Evolutionary conservation across 2,888 invertebrate species (phyloP).

Genomic region (Chrysolina americana): DNA sequence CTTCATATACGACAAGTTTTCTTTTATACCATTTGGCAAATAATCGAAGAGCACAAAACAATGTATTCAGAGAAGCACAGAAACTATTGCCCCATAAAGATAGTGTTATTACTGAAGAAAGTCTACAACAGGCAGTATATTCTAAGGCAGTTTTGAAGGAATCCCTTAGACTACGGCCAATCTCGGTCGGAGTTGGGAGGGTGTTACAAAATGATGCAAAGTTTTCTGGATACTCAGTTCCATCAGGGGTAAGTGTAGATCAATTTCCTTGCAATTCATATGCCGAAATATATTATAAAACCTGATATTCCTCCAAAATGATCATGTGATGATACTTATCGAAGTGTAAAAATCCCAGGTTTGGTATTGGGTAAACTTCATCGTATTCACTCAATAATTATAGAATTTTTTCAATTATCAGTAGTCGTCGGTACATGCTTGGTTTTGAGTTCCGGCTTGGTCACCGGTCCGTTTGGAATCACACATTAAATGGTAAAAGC

Average conservation of each 20-base stretch:
- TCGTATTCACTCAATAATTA: too few relatives aligned
- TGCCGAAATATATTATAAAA: too few relatives aligned
- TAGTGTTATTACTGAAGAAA: constrained; percentile 73
- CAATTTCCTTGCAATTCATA: too few relatives aligned
- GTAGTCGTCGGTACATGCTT: too few relatives aligned
- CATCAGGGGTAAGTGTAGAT: constrained; percentile 77
- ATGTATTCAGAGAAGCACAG: constrained; percentile 61
- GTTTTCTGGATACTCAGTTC: constrained; percentile 82
- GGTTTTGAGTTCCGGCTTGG: too few relatives aligned
- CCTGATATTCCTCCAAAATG: too few relatives aligned
- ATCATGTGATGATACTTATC: too few relatives aligned
- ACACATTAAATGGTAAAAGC: too few relatives aligned
- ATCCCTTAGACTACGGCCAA: constrained; percentile 84
- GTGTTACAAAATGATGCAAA: constrained; percentile 79
- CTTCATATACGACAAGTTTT: constrained; percentile 84
- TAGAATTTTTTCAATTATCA: too few relatives aligned
- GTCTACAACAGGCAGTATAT: constrained; percentile 77
- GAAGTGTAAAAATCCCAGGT: too few relatives aligned
- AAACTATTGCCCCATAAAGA: constrained; percentile 72
- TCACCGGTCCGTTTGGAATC: too few relatives aligned
- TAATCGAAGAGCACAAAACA: constrained; percentile 79
- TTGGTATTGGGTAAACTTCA: too few relatives aligned
- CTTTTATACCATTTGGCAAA: constrained; percentile 84
- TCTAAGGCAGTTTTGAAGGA: constrained; percentile 89
- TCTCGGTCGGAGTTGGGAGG: constrained; percentile 87